phyloP scores from a whole-genome alignment of 2,113 vertebrate species.

The Pteropus alecto region DNA sequence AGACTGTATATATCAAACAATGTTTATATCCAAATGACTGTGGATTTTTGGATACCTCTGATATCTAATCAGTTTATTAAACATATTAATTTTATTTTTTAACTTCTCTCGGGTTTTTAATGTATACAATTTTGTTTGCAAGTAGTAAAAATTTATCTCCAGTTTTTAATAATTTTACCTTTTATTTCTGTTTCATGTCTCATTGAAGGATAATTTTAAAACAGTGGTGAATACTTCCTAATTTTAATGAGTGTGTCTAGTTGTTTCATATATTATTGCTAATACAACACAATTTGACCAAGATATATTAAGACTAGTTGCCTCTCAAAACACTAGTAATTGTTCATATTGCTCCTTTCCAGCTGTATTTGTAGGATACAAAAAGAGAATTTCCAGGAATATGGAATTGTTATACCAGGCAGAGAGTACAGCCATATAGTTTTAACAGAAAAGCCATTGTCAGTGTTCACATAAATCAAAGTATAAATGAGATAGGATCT shows the following conservation, averaged over 20 bases:
- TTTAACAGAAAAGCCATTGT: background rate
- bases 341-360: background rate
- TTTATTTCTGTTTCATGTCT: background rate
- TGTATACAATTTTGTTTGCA: background rate
- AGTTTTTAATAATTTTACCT: background rate
- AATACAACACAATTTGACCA: background rate
- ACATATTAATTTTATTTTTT: background rate
- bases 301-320: background rate
- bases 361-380: background rate
- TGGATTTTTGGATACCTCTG: background rate
- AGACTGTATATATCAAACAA: background rate
- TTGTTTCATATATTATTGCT: background rate
- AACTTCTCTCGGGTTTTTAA: constrained; percentile 2
- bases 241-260: background rate
- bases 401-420: background rate
- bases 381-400: constrained; percentile 15
- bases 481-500: background rate
- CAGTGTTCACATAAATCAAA: background rate
- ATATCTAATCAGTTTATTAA: background rate
- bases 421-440: background rate
- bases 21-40: background rate
- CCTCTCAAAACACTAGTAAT: background rate
- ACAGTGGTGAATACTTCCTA: background rate
- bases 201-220: background rate
- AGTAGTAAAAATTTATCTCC: constrained; percentile 2